phyloP scores from a whole-genome alignment of 1,140 invertebrate species.

The Brachionus sp. region DNA sequence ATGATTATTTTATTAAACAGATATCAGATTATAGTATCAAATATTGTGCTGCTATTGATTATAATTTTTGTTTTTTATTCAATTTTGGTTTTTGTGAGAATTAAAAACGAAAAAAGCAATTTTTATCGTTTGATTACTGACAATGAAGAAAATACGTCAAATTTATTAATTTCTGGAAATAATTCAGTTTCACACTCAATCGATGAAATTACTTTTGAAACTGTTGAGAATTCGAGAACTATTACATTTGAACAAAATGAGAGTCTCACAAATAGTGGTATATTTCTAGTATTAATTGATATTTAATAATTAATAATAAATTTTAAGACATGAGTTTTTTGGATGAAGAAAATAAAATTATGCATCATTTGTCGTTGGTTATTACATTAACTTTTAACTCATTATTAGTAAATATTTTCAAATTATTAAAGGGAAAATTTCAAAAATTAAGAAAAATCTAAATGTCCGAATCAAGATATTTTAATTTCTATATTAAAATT shows the following conservation, averaged over 20 bases:
- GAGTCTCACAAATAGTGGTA: not conserved
- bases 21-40: conserved; percentile 23
- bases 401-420: not conserved
- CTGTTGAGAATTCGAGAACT: not conserved
- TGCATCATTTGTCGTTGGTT: conserved; percentile 17
- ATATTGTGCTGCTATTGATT: conserved; percentile 2
- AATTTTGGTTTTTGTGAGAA: not conserved
- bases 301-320: not conserved
- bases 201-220: not conserved
- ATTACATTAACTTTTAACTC: conserved; percentile 35
- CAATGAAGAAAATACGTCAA: not conserved
- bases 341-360: conserved; percentile 24
- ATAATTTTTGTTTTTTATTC: conserved; percentile 8
- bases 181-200: not conserved
- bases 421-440: not conserved
- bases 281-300: not conserved
- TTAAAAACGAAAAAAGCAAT: conserved; percentile 20
- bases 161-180: not conserved
- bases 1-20: conserved; percentile 1
- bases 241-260: not conserved
- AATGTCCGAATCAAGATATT: not conserved
- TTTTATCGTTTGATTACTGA: not conserved
- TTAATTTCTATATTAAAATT: conserved; percentile 52
- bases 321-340: conserved; percentile 2
- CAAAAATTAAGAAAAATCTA: conserved; percentile 62